Evolutionary conservation across 2,113 vertebrate species (phyloP).

Genomic region (Lota lota): DNA sequence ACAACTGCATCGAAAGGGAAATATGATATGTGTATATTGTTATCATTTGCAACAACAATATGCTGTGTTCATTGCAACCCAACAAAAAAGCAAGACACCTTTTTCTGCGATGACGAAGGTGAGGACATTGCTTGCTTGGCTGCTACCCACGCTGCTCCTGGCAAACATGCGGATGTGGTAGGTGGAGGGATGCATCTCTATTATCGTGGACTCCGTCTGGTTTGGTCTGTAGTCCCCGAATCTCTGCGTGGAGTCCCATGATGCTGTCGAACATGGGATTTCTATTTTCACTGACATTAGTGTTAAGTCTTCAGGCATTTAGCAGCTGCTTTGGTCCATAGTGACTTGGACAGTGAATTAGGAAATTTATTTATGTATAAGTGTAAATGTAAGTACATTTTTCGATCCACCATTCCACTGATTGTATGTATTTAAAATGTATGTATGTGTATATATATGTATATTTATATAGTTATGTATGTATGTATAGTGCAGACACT

Average conservation of each 20-base stretch:
- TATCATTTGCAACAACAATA: not conserved
- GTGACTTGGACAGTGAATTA: too few species aligned
- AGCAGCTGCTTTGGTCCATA: too few species aligned
- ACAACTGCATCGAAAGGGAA: too few species aligned
- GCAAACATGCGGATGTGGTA: constrained; percentile 68
- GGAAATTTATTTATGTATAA: too few species aligned
- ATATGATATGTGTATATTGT: not conserved
- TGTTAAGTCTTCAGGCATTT: too few species aligned
- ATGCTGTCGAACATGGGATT: constrained; percentile 29
- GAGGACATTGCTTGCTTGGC: constrained; percentile 57
- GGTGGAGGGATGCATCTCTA: constrained; percentile 55
- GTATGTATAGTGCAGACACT: too few species aligned
- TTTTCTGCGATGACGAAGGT: constrained; percentile 48
- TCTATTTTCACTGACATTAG: not conserved
- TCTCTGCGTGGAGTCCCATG: constrained; percentile 51
- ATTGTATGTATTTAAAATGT: too few species aligned
- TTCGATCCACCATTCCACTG: too few species aligned
- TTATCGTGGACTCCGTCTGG: constrained; percentile 54
- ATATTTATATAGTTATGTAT: too few species aligned
- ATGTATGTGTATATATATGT: too few species aligned
- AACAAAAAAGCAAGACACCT: constrained; percentile 30
- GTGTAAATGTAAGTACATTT: too few species aligned
- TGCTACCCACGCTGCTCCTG: constrained; percentile 40
- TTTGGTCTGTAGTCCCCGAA: constrained; percentile 46
- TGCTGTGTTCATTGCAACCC: not conserved